phyloP scores from a whole-genome alignment of 1,140 invertebrate genomes.

The Aphaenogaster floridana region DNA sequence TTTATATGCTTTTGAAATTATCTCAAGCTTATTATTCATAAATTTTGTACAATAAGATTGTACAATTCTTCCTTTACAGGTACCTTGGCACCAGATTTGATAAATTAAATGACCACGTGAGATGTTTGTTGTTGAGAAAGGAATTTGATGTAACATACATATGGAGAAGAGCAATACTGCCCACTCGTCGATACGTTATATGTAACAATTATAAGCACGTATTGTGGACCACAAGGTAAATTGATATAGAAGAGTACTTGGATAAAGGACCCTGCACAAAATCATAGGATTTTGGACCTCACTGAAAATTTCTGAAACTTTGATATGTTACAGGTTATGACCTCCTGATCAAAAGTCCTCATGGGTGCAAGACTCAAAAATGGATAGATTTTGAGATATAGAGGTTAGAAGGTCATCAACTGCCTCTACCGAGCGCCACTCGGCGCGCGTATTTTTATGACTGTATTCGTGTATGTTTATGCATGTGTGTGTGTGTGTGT shows the following conservation, averaged over 20 bases:
- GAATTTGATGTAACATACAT: not conserved
- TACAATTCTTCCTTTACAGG: not conserved
- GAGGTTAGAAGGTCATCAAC: too few relatives aligned
- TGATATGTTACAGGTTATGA: too few relatives aligned
- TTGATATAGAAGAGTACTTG: not conserved
- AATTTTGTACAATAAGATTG: not conserved
- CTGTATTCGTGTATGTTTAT: too few relatives aligned
- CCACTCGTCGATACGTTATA: not conserved
- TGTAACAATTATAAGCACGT: not conserved
- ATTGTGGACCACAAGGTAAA: slow-evolving; percentile 28
- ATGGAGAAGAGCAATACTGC: not conserved
- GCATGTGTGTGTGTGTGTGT: too few relatives aligned
- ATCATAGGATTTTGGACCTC: too few relatives aligned
- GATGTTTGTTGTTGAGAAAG: not conserved
- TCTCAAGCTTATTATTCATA: not conserved
- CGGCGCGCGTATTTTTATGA: too few relatives aligned
- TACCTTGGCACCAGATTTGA: slow-evolving; percentile 46
- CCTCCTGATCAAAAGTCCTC: too few relatives aligned
- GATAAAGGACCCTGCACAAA: not conserved
- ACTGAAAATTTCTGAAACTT: too few relatives aligned
- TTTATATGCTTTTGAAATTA: not conserved
- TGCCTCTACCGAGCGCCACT: too few relatives aligned
- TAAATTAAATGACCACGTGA: slow-evolving; percentile 5
- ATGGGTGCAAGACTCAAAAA: too few relatives aligned
- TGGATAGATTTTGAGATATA: too few relatives aligned